Evolutionary conservation across 2,888 invertebrate genomes (phyloP).

Genomic region (Pyrrhia umbra): DNA sequence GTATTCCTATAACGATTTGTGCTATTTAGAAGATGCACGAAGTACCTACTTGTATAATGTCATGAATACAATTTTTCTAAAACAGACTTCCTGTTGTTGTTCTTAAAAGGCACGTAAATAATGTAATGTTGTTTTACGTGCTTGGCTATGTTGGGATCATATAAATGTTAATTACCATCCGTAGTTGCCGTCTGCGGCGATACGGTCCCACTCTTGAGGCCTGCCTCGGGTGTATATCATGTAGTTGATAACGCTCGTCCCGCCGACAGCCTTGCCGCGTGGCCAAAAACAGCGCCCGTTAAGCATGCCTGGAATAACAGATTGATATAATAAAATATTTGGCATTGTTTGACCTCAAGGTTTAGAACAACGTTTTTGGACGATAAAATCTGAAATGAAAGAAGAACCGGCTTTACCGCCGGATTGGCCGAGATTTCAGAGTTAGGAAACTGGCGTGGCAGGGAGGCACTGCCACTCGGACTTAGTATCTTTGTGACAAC

Average conservation of each 20-base stretch:
- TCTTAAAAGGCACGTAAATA: not conserved
- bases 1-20: not conserved
- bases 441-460: not conserved
- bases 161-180: constrained; percentile 90
- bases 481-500: too few relatives aligned
- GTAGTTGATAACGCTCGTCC: constrained; percentile 91
- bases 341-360: constrained; percentile 31
- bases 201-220: constrained; percentile 92
- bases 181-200: constrained; percentile 92
- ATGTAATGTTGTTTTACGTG: constrained; percentile 11
- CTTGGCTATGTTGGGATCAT: constrained; percentile 17
- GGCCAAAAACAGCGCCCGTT: constrained; percentile 85
- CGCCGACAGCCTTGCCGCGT: constrained; percentile 90
- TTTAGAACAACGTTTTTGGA: constrained; percentile 1
- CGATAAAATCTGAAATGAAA: not conserved
- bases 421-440: not conserved
- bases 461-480: not conserved
- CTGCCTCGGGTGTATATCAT: constrained; percentile 95
- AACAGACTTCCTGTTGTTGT: constrained; percentile 23
- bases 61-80: constrained; percentile 19
- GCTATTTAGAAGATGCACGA: not conserved
- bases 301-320: constrained; percentile 74
- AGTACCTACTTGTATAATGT: not conserved
- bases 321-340: constrained; percentile 21
- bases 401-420: not conserved